Base-by-base conservation (phyloP, 2,797 vertebrate species). In the Mormyrops attenuatus region DNA sequence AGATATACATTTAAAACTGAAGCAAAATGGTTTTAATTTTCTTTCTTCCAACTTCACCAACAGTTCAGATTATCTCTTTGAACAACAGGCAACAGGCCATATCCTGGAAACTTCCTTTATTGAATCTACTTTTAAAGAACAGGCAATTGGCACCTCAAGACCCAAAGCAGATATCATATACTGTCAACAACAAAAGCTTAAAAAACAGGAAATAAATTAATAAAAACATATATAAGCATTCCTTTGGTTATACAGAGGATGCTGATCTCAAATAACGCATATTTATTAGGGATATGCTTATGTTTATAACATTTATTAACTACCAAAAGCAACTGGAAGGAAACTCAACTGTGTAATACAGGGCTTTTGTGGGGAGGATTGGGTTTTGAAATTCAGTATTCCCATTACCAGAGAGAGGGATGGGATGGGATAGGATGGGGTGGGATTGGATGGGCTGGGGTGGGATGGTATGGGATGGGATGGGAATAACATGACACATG, bases 61-160 rank as follows among this genome's bases (percentile, higher is more conserved):
- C 38, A 60, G 55, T 44, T 41, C 13, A 88, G 13, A 22, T 60
- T 11, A 88, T 63, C 30, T 44, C 86, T 88, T 63, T 84, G 85
- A 90, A 87, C 88, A 87, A 90, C 85, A 90, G 91, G 87, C 86
- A 63, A 90, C 49, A 50, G 44, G 30, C 86, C 60, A 91, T 90
- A 82, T 92, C 88, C 92, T 90, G 91, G 91, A 93, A 93, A 90
- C 87, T 91, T 93, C 92, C 92, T 91, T 82, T 91, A 90, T 90
- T 92, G 88, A 90, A 88, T 92, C 34, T 77, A 60, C 38, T 89
- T 89, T 52, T 53, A 17, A 90, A 73, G 87, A 89, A 88, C 89
- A 85, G 88, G 55, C 55, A 88, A 15, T 88, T 63, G 53, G 86
- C 55, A 88, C 86, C 86, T 88, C 55, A 44, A 63, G 41, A 66